Evolutionary conservation across 2,888 invertebrate genomes (phyloP).

Genomic region (Dorcus parallelipipedus): DNA sequence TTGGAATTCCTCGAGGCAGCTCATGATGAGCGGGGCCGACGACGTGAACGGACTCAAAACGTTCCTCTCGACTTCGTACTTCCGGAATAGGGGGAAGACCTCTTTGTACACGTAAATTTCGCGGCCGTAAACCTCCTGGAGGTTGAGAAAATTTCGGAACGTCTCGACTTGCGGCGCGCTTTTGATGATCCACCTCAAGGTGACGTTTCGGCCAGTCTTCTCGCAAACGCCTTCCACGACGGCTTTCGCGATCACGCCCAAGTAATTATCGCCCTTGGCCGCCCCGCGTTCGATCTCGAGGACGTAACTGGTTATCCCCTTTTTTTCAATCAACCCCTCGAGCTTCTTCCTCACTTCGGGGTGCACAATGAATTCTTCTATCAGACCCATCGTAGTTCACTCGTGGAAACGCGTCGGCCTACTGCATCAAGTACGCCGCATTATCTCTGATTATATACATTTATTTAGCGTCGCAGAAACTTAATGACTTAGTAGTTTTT

Average conservation of each 20-base stretch:
- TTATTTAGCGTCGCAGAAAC: too few species aligned
- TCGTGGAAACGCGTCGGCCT: too few species aligned
- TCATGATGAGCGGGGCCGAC: slow-evolving; percentile 20
- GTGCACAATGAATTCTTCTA: not conserved
- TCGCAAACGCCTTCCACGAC: slow-evolving; percentile 17
- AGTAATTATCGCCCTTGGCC: slow-evolving; percentile 34
- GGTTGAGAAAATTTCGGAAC: slow-evolving; percentile 25
- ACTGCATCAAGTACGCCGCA: too few species aligned
- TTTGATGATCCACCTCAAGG: slow-evolving; percentile 33
- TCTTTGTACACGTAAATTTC: slow-evolving; percentile 35
- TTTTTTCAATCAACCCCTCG: not conserved
- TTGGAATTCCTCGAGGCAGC: slow-evolving; percentile 17
- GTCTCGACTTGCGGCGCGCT: slow-evolving; percentile 26
- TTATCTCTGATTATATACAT: too few species aligned
- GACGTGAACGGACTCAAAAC: slow-evolving; percentile 21
- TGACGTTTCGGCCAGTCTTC: slow-evolving; percentile 12
- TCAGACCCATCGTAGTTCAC: too few species aligned
- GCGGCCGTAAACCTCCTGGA: slow-evolving; percentile 28
- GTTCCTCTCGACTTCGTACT: slow-evolving; percentile 26
- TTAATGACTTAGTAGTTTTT: too few species aligned
- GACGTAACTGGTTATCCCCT: slow-evolving; percentile 4
- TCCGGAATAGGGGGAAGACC: slow-evolving; percentile 29
- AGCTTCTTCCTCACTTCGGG: slow-evolving; percentile 3
- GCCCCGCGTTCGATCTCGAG: slow-evolving; percentile 22
- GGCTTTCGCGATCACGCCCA: slow-evolving; percentile 30